Percentiles rank a stretch among this genome's conserved stretches.
Evolutionary conservation across 2,113 vertebrate species (phyloP).

Genomic region (Fulica atra): DNA sequence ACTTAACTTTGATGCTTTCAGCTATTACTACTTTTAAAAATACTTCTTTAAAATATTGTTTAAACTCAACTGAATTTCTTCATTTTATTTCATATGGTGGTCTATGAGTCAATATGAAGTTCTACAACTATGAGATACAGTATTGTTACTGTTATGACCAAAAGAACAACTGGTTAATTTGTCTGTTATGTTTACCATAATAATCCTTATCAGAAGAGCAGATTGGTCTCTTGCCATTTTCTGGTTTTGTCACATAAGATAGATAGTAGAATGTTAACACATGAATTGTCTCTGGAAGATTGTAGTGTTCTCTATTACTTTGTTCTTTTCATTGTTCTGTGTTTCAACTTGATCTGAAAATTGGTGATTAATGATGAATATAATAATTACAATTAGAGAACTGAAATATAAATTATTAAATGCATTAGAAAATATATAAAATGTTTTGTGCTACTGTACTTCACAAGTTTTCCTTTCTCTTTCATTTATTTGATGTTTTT

Average conservation of each 20-base stretch:
- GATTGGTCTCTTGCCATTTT: slow-evolving; percentile 69
- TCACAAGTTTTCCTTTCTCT: slow-evolving; percentile 40
- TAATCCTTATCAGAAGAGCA: slow-evolving; percentile 53
- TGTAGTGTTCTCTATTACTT: slow-evolving; percentile 62
- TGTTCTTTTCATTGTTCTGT: slow-evolving; percentile 70
- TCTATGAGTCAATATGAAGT: neutral
- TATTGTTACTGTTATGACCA: neutral
- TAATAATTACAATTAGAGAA: slow-evolving; percentile 67
- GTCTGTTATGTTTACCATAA: slow-evolving; percentile 9
- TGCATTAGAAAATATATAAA: slow-evolving; percentile 66
- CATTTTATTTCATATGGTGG: neutral
- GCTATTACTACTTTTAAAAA: neutral
- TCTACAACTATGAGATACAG: neutral
- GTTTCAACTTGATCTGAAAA: slow-evolving; percentile 72
- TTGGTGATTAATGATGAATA: slow-evolving; percentile 76
- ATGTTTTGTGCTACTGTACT: slow-evolving; percentile 45
- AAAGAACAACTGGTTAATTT: slow-evolving; percentile 32
- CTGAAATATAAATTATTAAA: slow-evolving; percentile 70
- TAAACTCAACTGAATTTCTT: neutral
- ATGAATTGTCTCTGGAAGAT: slow-evolving; percentile 61
- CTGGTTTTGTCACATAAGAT: slow-evolving; percentile 64
- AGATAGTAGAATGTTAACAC: slow-evolving; percentile 66
- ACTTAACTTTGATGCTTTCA: neutral
- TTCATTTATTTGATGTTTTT: neutral
- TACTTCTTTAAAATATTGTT: neutral